These are phyloP conservation scores for Drosophila meridionalis DNA, from an alignment of 2,888 invertebrate genomes.

Conservation along the genomic window DNA sequence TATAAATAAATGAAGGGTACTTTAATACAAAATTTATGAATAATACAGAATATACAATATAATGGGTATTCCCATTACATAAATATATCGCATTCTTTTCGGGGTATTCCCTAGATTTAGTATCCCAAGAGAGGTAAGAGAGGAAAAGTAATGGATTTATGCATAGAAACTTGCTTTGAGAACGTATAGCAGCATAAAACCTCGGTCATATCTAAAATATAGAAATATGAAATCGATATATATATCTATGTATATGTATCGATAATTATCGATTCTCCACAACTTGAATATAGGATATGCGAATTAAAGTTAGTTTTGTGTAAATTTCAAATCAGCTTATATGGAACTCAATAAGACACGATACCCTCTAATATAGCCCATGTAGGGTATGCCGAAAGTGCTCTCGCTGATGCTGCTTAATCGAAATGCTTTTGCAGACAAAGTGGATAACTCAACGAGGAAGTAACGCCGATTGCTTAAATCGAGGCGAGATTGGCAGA, in stretches of 20 bases:
- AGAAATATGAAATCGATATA: neutral
- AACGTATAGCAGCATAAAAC: too few species aligned
- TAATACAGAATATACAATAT: neutral
- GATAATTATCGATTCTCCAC: neutral
- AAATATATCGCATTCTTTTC: neutral
- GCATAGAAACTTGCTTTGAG: too few species aligned
- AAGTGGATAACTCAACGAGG: constrained; percentile 69
- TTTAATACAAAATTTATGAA: too few species aligned
- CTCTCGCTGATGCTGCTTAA: constrained; percentile 27
- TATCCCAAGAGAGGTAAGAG: too few species aligned
- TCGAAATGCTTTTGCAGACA: constrained; percentile 55
- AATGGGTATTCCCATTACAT: neutral
- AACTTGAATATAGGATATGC: neutral
- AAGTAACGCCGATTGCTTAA: constrained; percentile 13
- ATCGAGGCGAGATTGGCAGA: neutral
- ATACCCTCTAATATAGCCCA: neutral
- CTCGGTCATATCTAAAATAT: neutral
- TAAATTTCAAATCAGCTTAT: neutral
- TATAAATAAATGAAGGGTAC: too few species aligned
- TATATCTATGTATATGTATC: neutral
- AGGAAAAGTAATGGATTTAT: too few species aligned
- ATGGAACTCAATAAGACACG: too few species aligned
- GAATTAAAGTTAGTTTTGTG: neutral
- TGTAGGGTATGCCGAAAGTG: constrained; percentile 1
- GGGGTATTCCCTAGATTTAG: too few species aligned